Evolutionary conservation across 2,797 vertebrate species (phyloP), one percentile per base, ranked within the genome.

Genomic region (Anguilla megastoma): DNA sequence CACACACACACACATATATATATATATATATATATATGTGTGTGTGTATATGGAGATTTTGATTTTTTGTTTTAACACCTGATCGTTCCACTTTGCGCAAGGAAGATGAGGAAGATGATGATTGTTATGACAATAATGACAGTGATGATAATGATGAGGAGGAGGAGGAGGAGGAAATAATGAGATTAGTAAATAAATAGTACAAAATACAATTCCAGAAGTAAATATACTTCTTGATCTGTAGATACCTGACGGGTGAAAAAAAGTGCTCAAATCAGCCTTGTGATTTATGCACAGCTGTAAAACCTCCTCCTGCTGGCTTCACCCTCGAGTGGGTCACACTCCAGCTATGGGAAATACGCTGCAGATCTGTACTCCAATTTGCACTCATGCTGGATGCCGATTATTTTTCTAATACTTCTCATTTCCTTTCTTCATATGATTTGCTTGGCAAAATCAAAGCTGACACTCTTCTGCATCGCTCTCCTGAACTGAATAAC

Each of bases 311-410:
- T 60, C 5, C 0, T 83, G 80, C 18, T 1, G 45, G 10, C 45
- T 50, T 83, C 80, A n/a, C 74, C 76, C 56, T 60, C 54, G 48
- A 58, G 2, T 33, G 18, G 2, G 33, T 54, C 48, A 54, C 71
- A 41, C 24, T 58, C 86, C 86, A 58, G 36, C 33, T 82, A 63
- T 87, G 30, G 56, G 36, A 82, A 60, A 48, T 63, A 80, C 14
- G 30, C 24, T 18, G 6, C 63, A 66, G 54, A 58, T 2, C 18
- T 66, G 18, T 27, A 71, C 54, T 45, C 27, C 18, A 24, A 30
- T 36, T 41, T 58, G 33, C 30, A 54, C 71, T 87, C 52, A 56
- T 41, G 69, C 8, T 6, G 58, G 6, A n/a, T 66, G 7, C 21
- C 4, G 1, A 66, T 66, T 66, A n/a, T 66, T 66, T 63, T 66